phyloP scores from a whole-genome alignment of 2,888 invertebrate genomes.

The Orthonevra nobilis region DNA sequence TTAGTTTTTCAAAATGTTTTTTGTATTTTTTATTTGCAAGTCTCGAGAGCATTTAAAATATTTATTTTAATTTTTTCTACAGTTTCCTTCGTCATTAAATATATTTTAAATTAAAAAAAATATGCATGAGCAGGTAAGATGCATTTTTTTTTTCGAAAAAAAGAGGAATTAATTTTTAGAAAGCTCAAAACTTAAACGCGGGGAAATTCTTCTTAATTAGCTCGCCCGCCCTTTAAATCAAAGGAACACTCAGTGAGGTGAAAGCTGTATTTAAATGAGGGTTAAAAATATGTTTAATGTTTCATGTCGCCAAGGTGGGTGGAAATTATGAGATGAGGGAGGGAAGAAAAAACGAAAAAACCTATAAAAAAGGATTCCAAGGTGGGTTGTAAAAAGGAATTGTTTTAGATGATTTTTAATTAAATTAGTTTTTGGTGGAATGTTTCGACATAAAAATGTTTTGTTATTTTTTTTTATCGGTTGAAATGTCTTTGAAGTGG shows the following conservation, averaged over 20 bases:
- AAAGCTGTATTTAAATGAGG: slow-evolving; percentile 33
- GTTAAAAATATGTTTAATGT: slow-evolving; percentile 30
- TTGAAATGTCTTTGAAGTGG: too few relatives aligned
- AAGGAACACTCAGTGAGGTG: slow-evolving; percentile 3
- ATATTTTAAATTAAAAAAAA: slow-evolving; percentile 48
- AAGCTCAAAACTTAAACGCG: slow-evolving; percentile 3
- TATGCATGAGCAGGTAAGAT: slow-evolving; percentile 22
- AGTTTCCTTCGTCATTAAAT: slow-evolving; percentile 1
- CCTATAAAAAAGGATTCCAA: too few relatives aligned
- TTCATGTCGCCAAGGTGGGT: slow-evolving; percentile 12
- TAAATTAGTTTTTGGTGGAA: too few relatives aligned
- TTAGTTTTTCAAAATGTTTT: too few relatives aligned
- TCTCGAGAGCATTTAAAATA: not conserved
- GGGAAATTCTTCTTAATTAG: slow-evolving; percentile 13
- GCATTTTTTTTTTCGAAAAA: slow-evolving; percentile 16
- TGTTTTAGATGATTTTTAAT: too few relatives aligned
- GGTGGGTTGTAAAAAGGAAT: too few relatives aligned
- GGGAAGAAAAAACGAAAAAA: too few relatives aligned
- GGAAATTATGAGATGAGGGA: too few relatives aligned
- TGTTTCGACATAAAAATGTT: too few relatives aligned
- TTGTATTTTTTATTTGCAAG: not conserved
- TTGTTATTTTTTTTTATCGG: too few relatives aligned
- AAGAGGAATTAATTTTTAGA: too few relatives aligned
- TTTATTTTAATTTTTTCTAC: not conserved
- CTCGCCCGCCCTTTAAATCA: not conserved